Evolutionary conservation across 2,113 vertebrate species (phyloP).

Genomic region (Lipophrys pholis): DNA sequence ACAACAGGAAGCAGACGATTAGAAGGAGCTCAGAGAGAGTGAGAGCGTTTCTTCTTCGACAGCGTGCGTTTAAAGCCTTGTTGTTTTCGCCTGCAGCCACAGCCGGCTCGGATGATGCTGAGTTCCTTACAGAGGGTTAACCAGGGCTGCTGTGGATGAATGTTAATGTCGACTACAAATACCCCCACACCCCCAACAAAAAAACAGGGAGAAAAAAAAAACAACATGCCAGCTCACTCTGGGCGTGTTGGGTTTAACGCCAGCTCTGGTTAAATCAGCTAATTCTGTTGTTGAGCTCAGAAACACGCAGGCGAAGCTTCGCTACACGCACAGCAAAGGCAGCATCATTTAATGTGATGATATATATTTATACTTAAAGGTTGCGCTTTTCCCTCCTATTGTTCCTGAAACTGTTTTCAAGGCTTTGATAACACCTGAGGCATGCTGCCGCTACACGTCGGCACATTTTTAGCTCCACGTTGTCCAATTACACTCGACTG

Average conservation of each 20-base stretch:
- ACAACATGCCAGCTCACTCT: conserved; percentile 67
- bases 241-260: conserved; percentile 22
- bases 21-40: conserved; percentile 71
- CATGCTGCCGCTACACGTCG: background rate
- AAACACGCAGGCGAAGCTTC: conserved; percentile 18
- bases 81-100: conserved; percentile 78
- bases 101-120: conserved; percentile 69
- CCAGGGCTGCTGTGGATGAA: conserved; percentile 57
- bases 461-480: conserved; percentile 5
- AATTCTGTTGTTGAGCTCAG: conserved; percentile 46
- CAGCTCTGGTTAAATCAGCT: conserved; percentile 61
- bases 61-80: conserved; percentile 71
- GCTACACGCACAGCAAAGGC: background rate
- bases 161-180: conserved; percentile 70
- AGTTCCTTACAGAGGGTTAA: conserved; percentile 64
- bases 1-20: conserved; percentile 72
- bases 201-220: conserved; percentile 3
- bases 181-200: conserved; percentile 15
- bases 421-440: conserved; percentile 26
- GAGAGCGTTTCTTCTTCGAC: conserved; percentile 72
- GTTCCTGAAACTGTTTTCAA: conserved; percentile 23
- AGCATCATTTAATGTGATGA: conserved; percentile 16
- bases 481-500: conserved; percentile 10
- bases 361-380: conserved; percentile 5
- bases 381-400: background rate